Evolutionary conservation across 2,888 invertebrate genomes (phyloP), one percentile per base, ranked within the genome.

Genomic region (Drosophila neotestacea): DNA sequence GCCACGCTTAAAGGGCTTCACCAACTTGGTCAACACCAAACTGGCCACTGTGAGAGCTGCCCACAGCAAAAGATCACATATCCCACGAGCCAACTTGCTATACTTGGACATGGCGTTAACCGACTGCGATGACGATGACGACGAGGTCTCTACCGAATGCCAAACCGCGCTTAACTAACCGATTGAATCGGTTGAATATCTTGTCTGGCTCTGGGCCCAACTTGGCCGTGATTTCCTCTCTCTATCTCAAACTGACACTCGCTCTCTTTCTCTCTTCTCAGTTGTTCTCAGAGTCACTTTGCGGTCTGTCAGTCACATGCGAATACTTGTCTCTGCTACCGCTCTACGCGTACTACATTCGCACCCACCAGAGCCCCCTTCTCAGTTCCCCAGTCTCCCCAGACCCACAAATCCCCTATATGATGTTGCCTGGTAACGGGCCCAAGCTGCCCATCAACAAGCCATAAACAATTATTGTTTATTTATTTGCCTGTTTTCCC

Each of bases 1-100:
- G 22, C 91, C 91, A 4, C 91, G 87, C 56, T 77, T 83, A 13
- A 86, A 81, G 32, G 90, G 90, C 30, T 75, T 73, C 47, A 89
- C 80, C 71, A 87, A 77, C 69, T 79, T 85, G 46, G 60, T 65
- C 41, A 91, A 64, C 47, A 86, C 66, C 62, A 87, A n/a, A 42
- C 76, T 79, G 60, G 81, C 76, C 56, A 77, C 81, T n/a, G 81
- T 79, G n/a, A 91, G 66, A 0, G 87, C 79, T 16, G 60, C 82
- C 68, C 90, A 91, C 52, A 91, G 79, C 73, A 90, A 50, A 41
- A 91, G 66, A 76, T 91, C 91, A 60, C 91, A 89, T 28, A 84
- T 67, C 52, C 82, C 85, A 70, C 91, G 91, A 9, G 79, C 80
- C 67, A 87, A 55, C 73, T 84, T 77, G 47, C 76, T 74, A 46